Conservation (phyloP, 1,140 invertebrate genomes). For the Neoseiulus cucumeris region DNA sequence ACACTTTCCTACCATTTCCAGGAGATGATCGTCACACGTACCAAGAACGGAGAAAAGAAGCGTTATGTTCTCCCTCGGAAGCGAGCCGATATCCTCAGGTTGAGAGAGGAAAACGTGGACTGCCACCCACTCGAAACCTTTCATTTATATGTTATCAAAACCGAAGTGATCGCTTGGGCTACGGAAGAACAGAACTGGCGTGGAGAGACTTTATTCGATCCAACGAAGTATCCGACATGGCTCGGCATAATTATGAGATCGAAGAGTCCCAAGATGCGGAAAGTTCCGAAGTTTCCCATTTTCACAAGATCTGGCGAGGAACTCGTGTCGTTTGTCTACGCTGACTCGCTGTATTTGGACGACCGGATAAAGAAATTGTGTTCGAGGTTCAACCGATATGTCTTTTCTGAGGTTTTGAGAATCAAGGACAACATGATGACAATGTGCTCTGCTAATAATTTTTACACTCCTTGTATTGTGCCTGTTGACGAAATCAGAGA, state of each 20-base stretch:
- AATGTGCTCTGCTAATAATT: neutral
- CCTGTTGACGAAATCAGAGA: neutral
- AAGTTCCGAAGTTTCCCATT: slow-evolving; percentile 78
- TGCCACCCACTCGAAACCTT: neutral
- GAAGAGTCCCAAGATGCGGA: neutral
- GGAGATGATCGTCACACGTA: no score
- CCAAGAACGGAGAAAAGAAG: no score
- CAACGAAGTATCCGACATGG: neutral
- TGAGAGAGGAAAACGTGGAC: neutral
- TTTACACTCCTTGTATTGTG: neutral
- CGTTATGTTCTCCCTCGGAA: neutral
- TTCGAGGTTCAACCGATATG: neutral
- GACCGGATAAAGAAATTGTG: neutral
- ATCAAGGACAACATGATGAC: neutral
- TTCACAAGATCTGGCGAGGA: slow-evolving; percentile 95
- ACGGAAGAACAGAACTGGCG: neutral
- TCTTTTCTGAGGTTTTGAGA: neutral
- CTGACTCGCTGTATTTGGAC: neutral
- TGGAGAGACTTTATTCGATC: neutral
- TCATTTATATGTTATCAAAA: neutral
- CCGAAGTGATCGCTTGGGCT: neutral
- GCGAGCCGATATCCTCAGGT: neutral
- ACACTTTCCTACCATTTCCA: no score
- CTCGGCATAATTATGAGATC: neutral
- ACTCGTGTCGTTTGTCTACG: neutral